These are phyloP conservation scores for Pelobates cultripes DNA, from an alignment of 2,797 vertebrate species.

Conservation along the genomic window DNA sequence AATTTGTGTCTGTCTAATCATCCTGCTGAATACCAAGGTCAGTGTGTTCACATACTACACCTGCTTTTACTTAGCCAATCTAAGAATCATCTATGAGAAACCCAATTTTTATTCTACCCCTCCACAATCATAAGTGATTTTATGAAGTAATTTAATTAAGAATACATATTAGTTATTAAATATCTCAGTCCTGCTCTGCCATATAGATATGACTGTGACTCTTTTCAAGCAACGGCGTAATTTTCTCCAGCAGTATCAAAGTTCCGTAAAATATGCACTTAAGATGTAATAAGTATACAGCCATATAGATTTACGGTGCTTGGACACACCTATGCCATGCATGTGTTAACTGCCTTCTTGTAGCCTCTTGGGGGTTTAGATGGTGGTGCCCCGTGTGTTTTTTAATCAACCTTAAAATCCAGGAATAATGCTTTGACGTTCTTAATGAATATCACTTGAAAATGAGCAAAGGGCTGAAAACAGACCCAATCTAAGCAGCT, in stretches of 20 bases:
- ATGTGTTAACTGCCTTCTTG: conserved; percentile 33
- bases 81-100: neutral
- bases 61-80: neutral
- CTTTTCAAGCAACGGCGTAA: neutral
- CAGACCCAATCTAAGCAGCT: conserved; percentile 1
- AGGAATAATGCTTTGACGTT: conserved; percentile 8
- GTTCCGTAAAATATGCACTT: neutral
- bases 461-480: conserved; percentile 31
- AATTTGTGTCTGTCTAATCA: neutral
- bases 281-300: neutral
- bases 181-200: neutral
- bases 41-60: neutral
- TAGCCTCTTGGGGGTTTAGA: neutral
- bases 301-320: conserved; percentile 18
- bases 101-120: neutral
- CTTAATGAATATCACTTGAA: neutral
- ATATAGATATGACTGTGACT: neutral
- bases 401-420: neutral
- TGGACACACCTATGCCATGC: conserved; percentile 18
- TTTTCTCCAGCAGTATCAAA: conserved; percentile 21
- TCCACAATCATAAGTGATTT: neutral
- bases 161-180: neutral
- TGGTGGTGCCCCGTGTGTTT: neutral
- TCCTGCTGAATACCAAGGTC: neutral
- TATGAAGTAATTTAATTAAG: neutral